Evolutionary conservation across 2,888 invertebrate genomes (phyloP), one percentile per base, ranked within the genome.

Genomic region (Diloba caeruleocephala): DNA sequence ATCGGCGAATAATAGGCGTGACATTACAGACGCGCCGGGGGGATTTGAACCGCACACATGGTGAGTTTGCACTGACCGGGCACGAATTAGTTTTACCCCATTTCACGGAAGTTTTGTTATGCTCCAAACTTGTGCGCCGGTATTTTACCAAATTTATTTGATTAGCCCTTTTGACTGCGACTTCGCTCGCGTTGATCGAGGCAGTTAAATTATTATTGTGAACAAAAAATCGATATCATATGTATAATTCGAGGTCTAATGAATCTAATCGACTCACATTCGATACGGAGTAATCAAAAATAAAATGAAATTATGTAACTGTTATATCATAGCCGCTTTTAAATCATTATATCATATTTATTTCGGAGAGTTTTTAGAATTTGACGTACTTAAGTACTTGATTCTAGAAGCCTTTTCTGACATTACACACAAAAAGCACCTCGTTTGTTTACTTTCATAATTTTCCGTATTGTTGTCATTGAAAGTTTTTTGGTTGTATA

Each of bases 1-100:
- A 93, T 92, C 82, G 90, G 79, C 74, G 80, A 87, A 88, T 91
- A 92, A 93, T 88, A 92, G 86, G 88, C 92, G 91, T 92, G 87
- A 92, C 92, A 92, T 90, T 90, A 87, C 82, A 81, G 78, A 76
- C 77, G 73, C 68, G 57, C 66, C 71, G 74, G 78, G 87, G 91
- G 92, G 92, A 91, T 80, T 87, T 81, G 78, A 91, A 90, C 87
- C 78, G 76, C 77, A 74, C 92, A 93, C 90, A 92, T 92, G 92
- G 89, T 85, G 74, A 77, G 76, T 69, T 67, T 50, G 57, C 53
- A 73, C 78, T 82, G 78, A 74, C 84, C 82, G 78, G 63, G 69
- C 68, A 66, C 66, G 82, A 88, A 90, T 90, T 89, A 88, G 84
- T 88, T 89, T 88, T 89, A 90, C 89, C 90, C 90, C 81, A 92